Base-by-base conservation (phyloP, 2,888 invertebrate genomes). In the Diplazon laetatorius region DNA sequence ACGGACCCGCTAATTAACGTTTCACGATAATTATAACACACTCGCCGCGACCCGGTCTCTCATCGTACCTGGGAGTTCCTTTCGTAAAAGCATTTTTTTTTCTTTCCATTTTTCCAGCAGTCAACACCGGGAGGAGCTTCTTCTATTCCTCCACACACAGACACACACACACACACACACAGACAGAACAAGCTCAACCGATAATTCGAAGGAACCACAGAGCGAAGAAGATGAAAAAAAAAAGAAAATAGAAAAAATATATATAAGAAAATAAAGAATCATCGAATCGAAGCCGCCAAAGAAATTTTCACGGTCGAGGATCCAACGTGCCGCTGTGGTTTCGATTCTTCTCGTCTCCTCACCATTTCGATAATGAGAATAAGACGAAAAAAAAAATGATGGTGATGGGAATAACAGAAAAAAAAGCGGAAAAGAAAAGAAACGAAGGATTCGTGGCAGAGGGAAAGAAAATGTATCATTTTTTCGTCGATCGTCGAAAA, bases 1-100 rank as follows among this genome's bases (percentile, higher is more conserved):
- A 18, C 78, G 78, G 79, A 78, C 66, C 77, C 60, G 80, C 82
- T 77, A 83, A 82, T 82, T 82, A 83, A 81, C 79, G 76, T 78
- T 78, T 77, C 35, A 60, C 68, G 30, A 63, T 76, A 82, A 83
- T 82, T 82, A 59, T 18, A 79, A 4, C 82, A 65, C 79, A 79
- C 74, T 50, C 63, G 59, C 62, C n/a, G 20, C 52, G 52, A 52
- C 62, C 59, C 66, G 39, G 18, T 37, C 69, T n/a, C 30, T 59
- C 22, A 22, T 30, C 30, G 37, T 22, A 37, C 12, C n/a, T 25
- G 39, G 16, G 22, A 14, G 71, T 52, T 71, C 44, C 8, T 35
- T 20, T 9, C 44, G 20, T 55, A n/a, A n/a, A n/a, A n/a, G n/a
- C n/a, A n/a, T n/a, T n/a, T n/a, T n/a, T n/a, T 70, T 69, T 73